Base-by-base conservation (phyloP, 2,113 vertebrate species). In the Glaucidium brasilianum region DNA sequence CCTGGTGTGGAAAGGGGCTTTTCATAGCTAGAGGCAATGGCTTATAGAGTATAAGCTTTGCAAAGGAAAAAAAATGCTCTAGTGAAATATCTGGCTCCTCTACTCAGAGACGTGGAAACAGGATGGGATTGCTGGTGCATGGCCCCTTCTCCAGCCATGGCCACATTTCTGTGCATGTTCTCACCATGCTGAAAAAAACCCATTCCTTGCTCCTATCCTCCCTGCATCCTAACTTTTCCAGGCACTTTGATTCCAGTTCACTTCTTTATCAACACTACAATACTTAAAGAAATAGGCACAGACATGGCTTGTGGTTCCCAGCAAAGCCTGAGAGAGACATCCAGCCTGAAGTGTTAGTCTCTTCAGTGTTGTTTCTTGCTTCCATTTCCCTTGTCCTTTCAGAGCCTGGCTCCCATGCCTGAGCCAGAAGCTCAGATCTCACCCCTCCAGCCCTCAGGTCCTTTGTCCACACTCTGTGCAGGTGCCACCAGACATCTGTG, bases 391-490 rank as follows among this genome's bases (percentile, higher is more conserved):
- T 35, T 11, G 5, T 59, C 10, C 22, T 41, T 29, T 72, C 43
- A 23, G 52, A 74, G 41, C 22, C 19, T 55, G 43, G 50, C 13
- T 87, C 41, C 56, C 45, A 35, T 0, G 0, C 22, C 64, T 49
- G 35, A 89, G 62, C n/a, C 83, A 55, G 58, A 20, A 71, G 11
- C 50, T 84, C 63, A 90, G 39, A 10, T 68, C 63, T 67, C 6
- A 3, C 26, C 39, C 26, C 19, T 64, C 45, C 43, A 15, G 4
- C 15, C 12, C 6, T 1, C 2, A 2, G 32, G 12, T 60, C 39
- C 60, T 72, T 34, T 66, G 21, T 22, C 47, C 32, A 4, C 7
- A 1, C 18, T 41, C 47, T 52, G 22, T 39, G 39, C 47, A 22
- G 52, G 12, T 32, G 64, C 7, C n/a, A 39, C 5, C 50, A 41